A percentile compares a stretch with the other conserved stretches of the same genome.
phyloP scores from a whole-genome alignment of 2,888 invertebrate genomes.

The Graphium colonna region DNA sequence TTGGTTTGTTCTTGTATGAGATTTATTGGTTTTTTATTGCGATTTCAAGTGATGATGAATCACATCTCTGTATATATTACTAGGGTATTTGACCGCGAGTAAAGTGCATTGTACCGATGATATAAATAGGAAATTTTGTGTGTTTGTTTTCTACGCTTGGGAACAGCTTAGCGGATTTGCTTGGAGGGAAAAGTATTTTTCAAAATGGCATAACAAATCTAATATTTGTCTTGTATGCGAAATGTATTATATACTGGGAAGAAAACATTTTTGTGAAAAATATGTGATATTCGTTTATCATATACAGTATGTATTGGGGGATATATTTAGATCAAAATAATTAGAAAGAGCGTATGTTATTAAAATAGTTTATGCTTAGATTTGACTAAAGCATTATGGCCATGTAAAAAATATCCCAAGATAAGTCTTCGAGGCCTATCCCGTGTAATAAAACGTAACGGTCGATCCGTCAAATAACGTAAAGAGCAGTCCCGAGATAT shows the following conservation, averaged over 20 bases:
- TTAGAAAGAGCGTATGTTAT: background rate
- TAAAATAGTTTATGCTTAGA: no score
- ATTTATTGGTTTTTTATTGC: background rate
- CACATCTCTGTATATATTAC: background rate
- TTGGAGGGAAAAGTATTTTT: no score
- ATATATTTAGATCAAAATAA: no score
- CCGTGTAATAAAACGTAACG: background rate
- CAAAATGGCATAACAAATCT: conserved; percentile 1
- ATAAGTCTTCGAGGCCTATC: background rate
- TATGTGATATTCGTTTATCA: no score
- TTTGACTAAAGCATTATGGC: no score
- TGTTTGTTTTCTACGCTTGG: no score
- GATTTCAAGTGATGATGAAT: background rate
- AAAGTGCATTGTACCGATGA: background rate
- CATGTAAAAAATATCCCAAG: background rate
- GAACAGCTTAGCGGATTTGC: no score
- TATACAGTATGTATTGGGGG: no score
- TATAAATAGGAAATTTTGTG: background rate
- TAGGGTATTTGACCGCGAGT: background rate
- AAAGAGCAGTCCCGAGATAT: background rate
- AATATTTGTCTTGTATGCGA: no score
- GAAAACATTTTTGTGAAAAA: no score
- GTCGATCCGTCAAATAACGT: background rate
- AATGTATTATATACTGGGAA: no score
- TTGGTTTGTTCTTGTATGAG: background rate